Percentiles rank a stretch among this genome's conserved stretches.
phyloP scores from a whole-genome alignment of 1,140 invertebrate genomes.

The Ceratosolen fusciceps region DNA sequence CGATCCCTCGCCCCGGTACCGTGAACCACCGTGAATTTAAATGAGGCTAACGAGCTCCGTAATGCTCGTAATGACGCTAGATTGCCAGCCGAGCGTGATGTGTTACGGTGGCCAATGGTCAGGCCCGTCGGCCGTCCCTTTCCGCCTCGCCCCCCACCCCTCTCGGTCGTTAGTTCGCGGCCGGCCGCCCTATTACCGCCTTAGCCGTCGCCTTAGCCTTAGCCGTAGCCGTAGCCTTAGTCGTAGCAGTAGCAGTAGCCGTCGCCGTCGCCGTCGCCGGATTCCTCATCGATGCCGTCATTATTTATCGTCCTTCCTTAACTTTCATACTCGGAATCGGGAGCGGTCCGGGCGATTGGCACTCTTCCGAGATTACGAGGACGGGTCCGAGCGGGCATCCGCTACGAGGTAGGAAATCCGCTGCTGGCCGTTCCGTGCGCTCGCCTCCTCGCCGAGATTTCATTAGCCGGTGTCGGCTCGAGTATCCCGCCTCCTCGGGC shows the following conservation, averaged over 20 bases:
- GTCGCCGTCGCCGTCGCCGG: not conserved
- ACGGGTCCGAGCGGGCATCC: not conserved
- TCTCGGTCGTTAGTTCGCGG: too few species aligned
- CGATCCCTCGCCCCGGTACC: not conserved
- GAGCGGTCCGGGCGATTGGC: not conserved
- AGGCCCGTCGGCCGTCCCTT: not conserved
- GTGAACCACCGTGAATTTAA: constrained; percentile 65
- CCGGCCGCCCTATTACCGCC: too few species aligned
- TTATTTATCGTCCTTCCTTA: constrained; percentile 43
- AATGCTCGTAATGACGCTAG: constrained; percentile 71
- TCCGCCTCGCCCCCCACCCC: not conserved
- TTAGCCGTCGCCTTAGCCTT: too few species aligned
- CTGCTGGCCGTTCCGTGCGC: not conserved
- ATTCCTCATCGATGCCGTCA: constrained; percentile 45
- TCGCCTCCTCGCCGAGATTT: not conserved
- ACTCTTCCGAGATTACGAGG: not conserved
- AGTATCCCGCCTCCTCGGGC: not conserved
- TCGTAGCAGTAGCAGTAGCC: not conserved
- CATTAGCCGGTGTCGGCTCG: not conserved
- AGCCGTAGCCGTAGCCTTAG: too few species aligned
- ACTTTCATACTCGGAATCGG: constrained; percentile 30
- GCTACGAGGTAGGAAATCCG: constrained; percentile 13
- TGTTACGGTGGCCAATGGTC: constrained; percentile 30
- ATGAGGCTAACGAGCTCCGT: constrained; percentile 71
- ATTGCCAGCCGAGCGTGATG: constrained; percentile 58